Evolutionary conservation across 2,113 vertebrate species (phyloP), one percentile per base, ranked within the genome.

Genomic region (Panurus biarmicus): DNA sequence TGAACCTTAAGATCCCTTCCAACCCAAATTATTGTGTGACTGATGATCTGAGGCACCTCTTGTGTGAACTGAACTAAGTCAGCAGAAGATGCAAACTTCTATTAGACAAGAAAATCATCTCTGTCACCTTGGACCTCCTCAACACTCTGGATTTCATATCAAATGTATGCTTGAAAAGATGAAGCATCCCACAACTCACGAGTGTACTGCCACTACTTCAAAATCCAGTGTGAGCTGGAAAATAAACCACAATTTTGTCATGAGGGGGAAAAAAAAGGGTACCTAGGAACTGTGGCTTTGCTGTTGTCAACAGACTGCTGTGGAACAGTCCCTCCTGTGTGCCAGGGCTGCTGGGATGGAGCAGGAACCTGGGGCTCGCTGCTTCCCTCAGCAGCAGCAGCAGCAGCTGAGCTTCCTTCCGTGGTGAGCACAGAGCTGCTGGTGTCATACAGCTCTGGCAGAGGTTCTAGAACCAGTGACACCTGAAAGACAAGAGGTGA

Each of bases 381-480:
- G 67, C 80, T 66, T 81, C 77, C 87, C 69, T 53, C 92, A 29
- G 94, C 87, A 47, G 15, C n/a, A n/a, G 95, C 24, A 82, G 92
- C 58, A 11, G 36, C 9, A 24, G 97, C 97, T 9, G 79, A 80
- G 83, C 91, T 97, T 36, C 95, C 53, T 15, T 98, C 97, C 50
- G 97, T 91, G 48, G 96, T 67, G 4, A 96, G 98, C 75, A 97
- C 12, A 42, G 98, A 98, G 96, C 89, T 97, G 89, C 97, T 97
- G 96, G 97, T 98, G 82, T 98, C 96, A 11, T 98, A 98, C 15
- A 96, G 93, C 65, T 98, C 98, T 54, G 98, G 97, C 57, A 99
- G 96, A 66, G 99, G 98, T 80, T 99, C 99, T 38, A 99, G 91
- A 85, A 86, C 96, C 26, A 99, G 97, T 0, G 98, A 99, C 44